phyloP scores from a whole-genome alignment of 2,888 invertebrate species.

The Ormyrus rosae region DNA sequence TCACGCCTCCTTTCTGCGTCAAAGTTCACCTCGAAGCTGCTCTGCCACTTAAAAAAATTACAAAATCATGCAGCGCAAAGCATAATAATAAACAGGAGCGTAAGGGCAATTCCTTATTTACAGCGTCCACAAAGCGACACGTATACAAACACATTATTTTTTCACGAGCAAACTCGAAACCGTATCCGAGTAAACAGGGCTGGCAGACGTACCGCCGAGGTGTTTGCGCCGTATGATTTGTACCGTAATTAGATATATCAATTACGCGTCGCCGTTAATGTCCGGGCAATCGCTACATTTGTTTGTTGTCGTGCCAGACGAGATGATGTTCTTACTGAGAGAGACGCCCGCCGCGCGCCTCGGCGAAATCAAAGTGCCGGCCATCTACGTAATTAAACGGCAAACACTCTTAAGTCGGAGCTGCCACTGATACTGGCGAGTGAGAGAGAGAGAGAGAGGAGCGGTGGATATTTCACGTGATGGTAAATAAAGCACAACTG shows the following conservation, averaged over 20 bases:
- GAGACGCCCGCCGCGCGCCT: not conserved
- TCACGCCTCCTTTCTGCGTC: no score
- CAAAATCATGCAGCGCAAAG: not conserved
- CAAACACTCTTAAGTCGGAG: constrained; percentile 15
- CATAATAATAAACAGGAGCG: not conserved
- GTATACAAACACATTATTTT: not conserved
- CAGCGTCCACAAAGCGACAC: not conserved
- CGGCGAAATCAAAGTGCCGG: constrained; percentile 46
- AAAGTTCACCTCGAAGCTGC: no score
- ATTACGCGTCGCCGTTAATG: constrained; percentile 41
- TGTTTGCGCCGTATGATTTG: constrained; percentile 46
- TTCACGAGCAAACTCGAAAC: not conserved
- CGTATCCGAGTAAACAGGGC: constrained; percentile 7
- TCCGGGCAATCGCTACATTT: constrained; percentile 27
- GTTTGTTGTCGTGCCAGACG: constrained; percentile 23
- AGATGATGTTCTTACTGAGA: constrained; percentile 21
- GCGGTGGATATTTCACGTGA: not conserved
- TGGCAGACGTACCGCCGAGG: not conserved
- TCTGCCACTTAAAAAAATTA: no score
- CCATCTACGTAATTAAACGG: constrained; percentile 51
- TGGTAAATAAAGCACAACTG: constrained; percentile 16
- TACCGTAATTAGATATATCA: constrained; percentile 49
- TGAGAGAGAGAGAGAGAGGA: no score
- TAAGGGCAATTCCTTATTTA: not conserved
- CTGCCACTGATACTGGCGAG: not conserved